Base-by-base conservation (phyloP, 1,140 invertebrate species). In the Drosophila baimaii region DNA sequence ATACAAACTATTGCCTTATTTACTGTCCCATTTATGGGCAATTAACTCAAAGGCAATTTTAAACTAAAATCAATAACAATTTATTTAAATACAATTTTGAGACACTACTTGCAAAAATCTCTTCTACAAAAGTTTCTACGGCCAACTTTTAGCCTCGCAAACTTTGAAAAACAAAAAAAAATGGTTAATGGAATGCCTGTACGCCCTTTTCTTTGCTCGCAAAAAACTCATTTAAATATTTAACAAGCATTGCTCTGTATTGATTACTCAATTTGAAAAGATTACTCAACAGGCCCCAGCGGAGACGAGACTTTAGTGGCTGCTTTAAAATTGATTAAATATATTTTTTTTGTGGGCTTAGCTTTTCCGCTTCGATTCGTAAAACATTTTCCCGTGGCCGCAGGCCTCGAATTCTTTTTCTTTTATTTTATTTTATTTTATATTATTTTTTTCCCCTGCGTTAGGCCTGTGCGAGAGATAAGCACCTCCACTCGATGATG, bases 401-500 rank as follows among this genome's bases (percentile, higher is more conserved):
- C n/a, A 65, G 44, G n/a, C 64, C 21, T 27, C 21, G 7, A 19
- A 9, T 21, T 35, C 8, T 31, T 43, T 17, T 13, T 8, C 27
- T 31, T 39, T 31, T 25, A 13, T 21, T n/a, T 10, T 54, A 12
- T 13, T 19, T 27, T 7, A 12, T 12, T 56, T 56, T 17, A 8
- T 4, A 13, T 7, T 29, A 2, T 25, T 64, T 31, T 33, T 56
- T 27, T 13, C n/a, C n/a, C n/a, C n/a, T 31, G 8, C 17, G 17
- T 13, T 6, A 19, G 21, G 57, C n/a, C 21, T 49, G 31, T 21
- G 21, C n/a, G 17, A 49, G 31, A 58, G 66, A 71, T 71, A 71
- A 71, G 69, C 66, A 41, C 51, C 33, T 27, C 12, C 65, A 47
- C 41, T 71, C 65, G 66, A 57, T 57, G 68, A n/a, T n/a, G n/a